These are phyloP conservation scores for Rhimphoctona megacephalus DNA, from an alignment of 2,888 invertebrate species.

Conservation along the genomic window DNA sequence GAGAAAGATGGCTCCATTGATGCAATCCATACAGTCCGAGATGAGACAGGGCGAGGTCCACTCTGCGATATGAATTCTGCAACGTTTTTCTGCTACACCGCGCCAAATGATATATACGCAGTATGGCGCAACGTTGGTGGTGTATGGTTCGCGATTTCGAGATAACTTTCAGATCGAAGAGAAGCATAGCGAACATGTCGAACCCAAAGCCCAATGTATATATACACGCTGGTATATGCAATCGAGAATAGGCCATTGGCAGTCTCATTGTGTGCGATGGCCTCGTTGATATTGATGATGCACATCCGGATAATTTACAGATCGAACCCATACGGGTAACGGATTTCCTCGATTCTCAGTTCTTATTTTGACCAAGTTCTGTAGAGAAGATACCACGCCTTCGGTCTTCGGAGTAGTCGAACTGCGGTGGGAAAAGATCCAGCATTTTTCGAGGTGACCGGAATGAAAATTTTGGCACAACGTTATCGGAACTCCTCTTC, in stretches of 20 bases:
- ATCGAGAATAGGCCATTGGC: constrained; percentile 51
- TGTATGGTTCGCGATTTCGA: constrained; percentile 66
- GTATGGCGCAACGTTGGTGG: constrained; percentile 16
- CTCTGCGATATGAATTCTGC: constrained; percentile 78
- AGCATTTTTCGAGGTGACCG: constrained; percentile 57
- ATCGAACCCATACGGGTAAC: constrained; percentile 55
- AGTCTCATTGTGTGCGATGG: constrained; percentile 75
- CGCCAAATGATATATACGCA: constrained; percentile 40
- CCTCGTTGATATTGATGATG: constrained; percentile 76
- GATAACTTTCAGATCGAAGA: constrained; percentile 65
- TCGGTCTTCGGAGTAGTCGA: constrained; percentile 10
- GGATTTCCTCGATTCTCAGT: constrained; percentile 61
- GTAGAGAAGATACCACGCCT: not conserved
- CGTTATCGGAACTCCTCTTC: constrained; percentile 46
- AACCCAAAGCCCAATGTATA: constrained; percentile 56
- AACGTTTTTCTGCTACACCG: constrained; percentile 69
- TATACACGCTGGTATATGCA: not conserved
- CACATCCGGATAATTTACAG: constrained; percentile 70
- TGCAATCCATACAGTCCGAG: constrained; percentile 34
- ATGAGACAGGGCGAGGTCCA: constrained; percentile 56
- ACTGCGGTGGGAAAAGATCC: constrained; percentile 51
- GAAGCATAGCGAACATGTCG: constrained; percentile 46
- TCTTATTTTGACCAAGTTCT: constrained; percentile 37
- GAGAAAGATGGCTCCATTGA: constrained; percentile 23
- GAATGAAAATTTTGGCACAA: constrained; percentile 64